Evolutionary conservation across 92 coral and sea anemone genomes (phyloP), one percentile per base, ranked within the genome.

Genomic region (Zoanthus gigantus): DNA sequence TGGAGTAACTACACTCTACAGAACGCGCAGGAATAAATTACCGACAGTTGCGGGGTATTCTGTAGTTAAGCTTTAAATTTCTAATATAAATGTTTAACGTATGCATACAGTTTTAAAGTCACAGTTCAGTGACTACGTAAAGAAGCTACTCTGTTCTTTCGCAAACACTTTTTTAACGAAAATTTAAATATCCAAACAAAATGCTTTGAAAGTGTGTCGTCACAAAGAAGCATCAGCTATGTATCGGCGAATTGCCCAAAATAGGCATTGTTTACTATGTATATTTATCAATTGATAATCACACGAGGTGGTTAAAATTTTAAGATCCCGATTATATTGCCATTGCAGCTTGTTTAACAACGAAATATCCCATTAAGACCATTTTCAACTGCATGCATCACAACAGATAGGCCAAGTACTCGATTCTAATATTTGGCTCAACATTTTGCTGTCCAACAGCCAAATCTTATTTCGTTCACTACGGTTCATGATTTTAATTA

Each of bases 221-320:
- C 72, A 37, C 82, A 53, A 53, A 9, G 58, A 15, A 34, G 14
- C 2, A 48, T 12, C 31, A 37, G 11, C 56, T 54, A 32, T 29
- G 76, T 66, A 81, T 46, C 74, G 11, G 53, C 74, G 28, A 47
- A 17, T 23, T 81, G 12, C 60, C 85, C 85, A 81, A 80, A 76
- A 81, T 81, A 66, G 85, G 85, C 23, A 65, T 23, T 9, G 56
- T 61, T 46, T 46, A 73, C 71, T 34, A 28, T 9, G 16, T 45
- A 45, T 29, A 13, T 31, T 61, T 61, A 11, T 66, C 85, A 63
- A 50, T 81, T 23, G 17, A 53, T 71, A 63, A 46, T 81, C 85
- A 37, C 44, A 74, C 63, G 74, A 18, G 65, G 74, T 71, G 74
- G 85, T 81, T 45, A 61, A 30, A 47, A 18, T 67, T 81, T 81